Base-by-base conservation (phyloP, 1,140 invertebrate species). In the Diachasmimorpha longicaudata region DNA sequence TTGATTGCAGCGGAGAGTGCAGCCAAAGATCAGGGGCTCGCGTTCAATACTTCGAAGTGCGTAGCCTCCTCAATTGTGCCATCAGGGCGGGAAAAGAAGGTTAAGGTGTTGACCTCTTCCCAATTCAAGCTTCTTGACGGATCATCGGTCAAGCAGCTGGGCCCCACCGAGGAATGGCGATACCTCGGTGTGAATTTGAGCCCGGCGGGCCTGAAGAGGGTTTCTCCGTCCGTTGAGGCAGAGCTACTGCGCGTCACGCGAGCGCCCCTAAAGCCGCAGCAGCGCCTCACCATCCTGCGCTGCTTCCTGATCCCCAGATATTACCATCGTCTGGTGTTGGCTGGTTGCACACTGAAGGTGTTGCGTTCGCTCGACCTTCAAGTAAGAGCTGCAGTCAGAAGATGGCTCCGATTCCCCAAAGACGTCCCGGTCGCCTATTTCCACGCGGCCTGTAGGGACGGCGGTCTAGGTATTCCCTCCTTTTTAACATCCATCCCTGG, bases 11-110 rank as follows among this genome's bases (percentile, higher is more conserved):
- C n/a, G 0, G 21, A 63, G 0, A 68, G 81, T 0, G 71, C 74
- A 6, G 79, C 82, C 0, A 36, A 25, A 11, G 19, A 19, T 23
- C 77, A 83, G 72, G 87, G 85, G 4, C 79, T 87, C 3, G 25
- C 21, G 0, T 48, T 87, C 0, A 87, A 88, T 44, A 37, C 79
- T 0, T 58, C 46, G 0, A 89, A 90, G 52, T 86, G 83, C 73
- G 73, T 83, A 6, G 76, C 85, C 0, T 44, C 88, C 0, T 79
- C 82, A 0, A 74, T 85, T 21, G 77, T 79, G 79, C 78, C 0
- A 77, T 81, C 13, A 78, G 80, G n/a, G 48, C 4, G n/a, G 4
- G 8, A 52, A 2, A 80, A 78, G 16, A 1, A 58, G 2, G 78
- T 79, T 48, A 81, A 79, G 48, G 39, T 48, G 0, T 68, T 72